A percentile compares a stretch with the other conserved stretches of the same genome.
Conservation (phyloP, 2,888 invertebrate species). For the Tetropium fuscum region DNA sequence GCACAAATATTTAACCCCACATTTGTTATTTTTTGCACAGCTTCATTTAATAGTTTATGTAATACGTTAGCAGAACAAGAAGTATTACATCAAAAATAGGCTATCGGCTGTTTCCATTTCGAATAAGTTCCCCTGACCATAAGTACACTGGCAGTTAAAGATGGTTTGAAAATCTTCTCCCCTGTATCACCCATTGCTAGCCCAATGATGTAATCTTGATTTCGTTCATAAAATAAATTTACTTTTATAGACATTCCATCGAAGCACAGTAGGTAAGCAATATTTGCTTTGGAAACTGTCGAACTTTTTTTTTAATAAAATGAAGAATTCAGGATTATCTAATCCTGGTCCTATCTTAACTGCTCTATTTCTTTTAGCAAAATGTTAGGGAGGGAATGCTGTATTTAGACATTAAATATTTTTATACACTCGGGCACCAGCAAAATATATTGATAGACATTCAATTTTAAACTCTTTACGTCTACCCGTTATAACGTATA, state of each 20-base stretch:
- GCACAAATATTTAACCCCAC: constrained; percentile 32
- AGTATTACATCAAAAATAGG: constrained; percentile 28
- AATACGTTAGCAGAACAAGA: constrained; percentile 15
- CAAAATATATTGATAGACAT: neutral
- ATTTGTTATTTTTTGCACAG: constrained; percentile 18
- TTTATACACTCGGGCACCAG: neutral
- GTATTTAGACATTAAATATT: neutral
- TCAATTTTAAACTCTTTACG: neutral
- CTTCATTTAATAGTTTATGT: constrained; percentile 9
- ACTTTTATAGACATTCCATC: constrained; percentile 40
- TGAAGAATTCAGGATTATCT: neutral
- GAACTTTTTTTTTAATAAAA: neutral
- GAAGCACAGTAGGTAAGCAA: no score
- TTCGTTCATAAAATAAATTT: constrained; percentile 34
- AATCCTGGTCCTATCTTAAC: neutral
- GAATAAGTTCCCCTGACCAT: constrained; percentile 35
- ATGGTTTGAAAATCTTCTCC: constrained; percentile 28
- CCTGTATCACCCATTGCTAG: constrained; percentile 25
- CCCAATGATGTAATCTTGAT: constrained; percentile 34
- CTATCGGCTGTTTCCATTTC: constrained; percentile 42
- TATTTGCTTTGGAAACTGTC: neutral
- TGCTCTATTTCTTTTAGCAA: neutral
- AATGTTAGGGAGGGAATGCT: neutral
- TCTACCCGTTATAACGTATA: no score
- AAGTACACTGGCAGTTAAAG: constrained; percentile 27